Conservation (phyloP, 2,888 invertebrate genomes). For the Diplazon laetatorius region DNA sequence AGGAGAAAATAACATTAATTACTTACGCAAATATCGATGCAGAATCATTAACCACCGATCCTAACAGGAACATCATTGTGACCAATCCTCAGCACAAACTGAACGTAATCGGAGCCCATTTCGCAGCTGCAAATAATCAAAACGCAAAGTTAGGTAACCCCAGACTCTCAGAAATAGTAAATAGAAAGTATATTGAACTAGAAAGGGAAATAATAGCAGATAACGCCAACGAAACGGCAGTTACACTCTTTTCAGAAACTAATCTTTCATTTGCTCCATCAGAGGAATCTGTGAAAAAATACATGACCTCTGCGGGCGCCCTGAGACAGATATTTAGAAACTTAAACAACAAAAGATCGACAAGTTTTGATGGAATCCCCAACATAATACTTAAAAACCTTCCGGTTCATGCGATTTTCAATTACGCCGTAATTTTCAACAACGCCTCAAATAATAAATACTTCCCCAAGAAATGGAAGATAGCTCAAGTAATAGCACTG, state of each 20-base stretch:
- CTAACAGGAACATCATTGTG: slow-evolving; percentile 13
- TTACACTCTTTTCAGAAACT: slow-evolving; percentile 4
- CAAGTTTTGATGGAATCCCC: slow-evolving; percentile 47
- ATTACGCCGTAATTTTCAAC: slow-evolving; percentile 45
- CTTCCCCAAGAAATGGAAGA: slow-evolving; percentile 69
- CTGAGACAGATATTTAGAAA: slow-evolving; percentile 27
- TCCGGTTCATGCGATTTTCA: neutral
- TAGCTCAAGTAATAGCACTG: slow-evolving; percentile 65
- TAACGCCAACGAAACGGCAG: neutral
- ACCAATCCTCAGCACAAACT: slow-evolving; percentile 31
- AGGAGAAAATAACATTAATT: slow-evolving; percentile 4
- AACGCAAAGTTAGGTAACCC: slow-evolving; percentile 22
- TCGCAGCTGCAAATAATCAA: slow-evolving; percentile 42
- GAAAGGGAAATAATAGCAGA: slow-evolving; percentile 24
- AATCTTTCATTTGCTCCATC: slow-evolving; percentile 1
- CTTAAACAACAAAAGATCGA: slow-evolving; percentile 55
- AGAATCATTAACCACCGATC: neutral
- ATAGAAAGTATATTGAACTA: slow-evolving; percentile 5
- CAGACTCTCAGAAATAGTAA: slow-evolving; percentile 3
- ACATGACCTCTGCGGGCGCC: slow-evolving; percentile 4
- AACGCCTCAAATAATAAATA: slow-evolving; percentile 67
- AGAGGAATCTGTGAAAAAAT: neutral
- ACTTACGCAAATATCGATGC: neutral
- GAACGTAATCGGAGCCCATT: slow-evolving; percentile 38
- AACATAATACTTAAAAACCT: slow-evolving; percentile 51